A percentile compares a stretch with the other conserved stretches of the same genome.
phyloP scores from a whole-genome alignment of 2,888 invertebrate species.

The Mechanitis messenoides region DNA sequence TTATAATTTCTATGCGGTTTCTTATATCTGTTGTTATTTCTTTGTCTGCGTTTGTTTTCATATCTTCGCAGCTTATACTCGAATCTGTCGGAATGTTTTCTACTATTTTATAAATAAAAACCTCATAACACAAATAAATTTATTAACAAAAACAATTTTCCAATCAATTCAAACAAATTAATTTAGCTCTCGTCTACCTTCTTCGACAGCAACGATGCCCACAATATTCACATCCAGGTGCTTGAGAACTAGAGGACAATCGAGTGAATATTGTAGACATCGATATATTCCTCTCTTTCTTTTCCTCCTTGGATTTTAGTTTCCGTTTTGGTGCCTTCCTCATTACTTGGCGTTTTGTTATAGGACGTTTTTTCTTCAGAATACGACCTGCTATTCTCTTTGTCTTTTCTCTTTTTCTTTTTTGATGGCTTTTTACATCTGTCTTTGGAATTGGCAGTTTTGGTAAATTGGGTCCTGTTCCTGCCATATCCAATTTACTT shows the following conservation, averaged over 20 bases:
- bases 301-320: constrained; percentile 27
- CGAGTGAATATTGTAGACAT: constrained; percentile 43
- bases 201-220: constrained; percentile 51
- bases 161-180: constrained; percentile 10
- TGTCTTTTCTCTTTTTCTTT: constrained; percentile 34
- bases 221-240: constrained; percentile 41
- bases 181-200: constrained; percentile 45
- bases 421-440: constrained; percentile 29
- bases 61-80: constrained; percentile 20
- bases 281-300: constrained; percentile 35
- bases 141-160: constrained; percentile 31
- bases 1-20: not conserved
- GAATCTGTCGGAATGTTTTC: constrained; percentile 35
- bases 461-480: constrained; percentile 28
- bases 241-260: constrained; percentile 33
- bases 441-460: constrained; percentile 28
- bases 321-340: constrained; percentile 35
- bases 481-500: constrained; percentile 36
- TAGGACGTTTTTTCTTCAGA: constrained; percentile 37
- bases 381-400: constrained; percentile 35
- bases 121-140: constrained; percentile 25
- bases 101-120: constrained; percentile 25
- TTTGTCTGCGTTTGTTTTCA: constrained; percentile 5
- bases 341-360: constrained; percentile 26
- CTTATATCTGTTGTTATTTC: not conserved